Evolutionary conservation across 2,797 vertebrate genomes (phyloP).

Genomic region (Cetoscarus ocellatus): DNA sequence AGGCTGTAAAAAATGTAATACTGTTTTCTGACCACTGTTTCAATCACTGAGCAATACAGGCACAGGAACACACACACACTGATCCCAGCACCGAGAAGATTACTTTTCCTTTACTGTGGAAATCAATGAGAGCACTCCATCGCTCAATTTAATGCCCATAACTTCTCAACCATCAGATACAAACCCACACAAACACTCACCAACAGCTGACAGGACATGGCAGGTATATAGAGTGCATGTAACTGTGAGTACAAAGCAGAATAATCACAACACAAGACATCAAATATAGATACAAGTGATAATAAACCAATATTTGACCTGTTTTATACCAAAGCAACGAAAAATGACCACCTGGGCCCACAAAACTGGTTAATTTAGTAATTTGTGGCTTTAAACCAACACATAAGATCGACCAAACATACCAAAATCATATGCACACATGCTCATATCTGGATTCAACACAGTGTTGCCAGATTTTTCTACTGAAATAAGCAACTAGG

Average conservation of each 20-base stretch:
- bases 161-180: constrained; percentile 49
- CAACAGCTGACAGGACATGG: constrained; percentile 36
- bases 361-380: no score
- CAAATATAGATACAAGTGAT: no score
- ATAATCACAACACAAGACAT: no score
- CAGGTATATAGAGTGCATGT: constrained; percentile 26
- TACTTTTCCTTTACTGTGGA: constrained; percentile 80
- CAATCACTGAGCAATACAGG: constrained; percentile 49
- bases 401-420: no score
- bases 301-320: no score
- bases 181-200: constrained; percentile 16
- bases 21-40: constrained; percentile 66
- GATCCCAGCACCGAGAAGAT: constrained; percentile 66
- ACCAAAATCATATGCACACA: no score
- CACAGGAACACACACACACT: not conserved
- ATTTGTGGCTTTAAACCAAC: no score
- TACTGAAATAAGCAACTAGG: no score
- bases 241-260: constrained; percentile 21
- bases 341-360: no score
- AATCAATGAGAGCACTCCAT: constrained; percentile 79
- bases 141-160: constrained; percentile 75
- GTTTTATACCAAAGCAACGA: no score
- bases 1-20: constrained; percentile 60
- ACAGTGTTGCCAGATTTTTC: no score
- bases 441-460: no score